Base-by-base conservation (phyloP, 1,140 invertebrate species). In the Bombus pascuorum region DNA sequence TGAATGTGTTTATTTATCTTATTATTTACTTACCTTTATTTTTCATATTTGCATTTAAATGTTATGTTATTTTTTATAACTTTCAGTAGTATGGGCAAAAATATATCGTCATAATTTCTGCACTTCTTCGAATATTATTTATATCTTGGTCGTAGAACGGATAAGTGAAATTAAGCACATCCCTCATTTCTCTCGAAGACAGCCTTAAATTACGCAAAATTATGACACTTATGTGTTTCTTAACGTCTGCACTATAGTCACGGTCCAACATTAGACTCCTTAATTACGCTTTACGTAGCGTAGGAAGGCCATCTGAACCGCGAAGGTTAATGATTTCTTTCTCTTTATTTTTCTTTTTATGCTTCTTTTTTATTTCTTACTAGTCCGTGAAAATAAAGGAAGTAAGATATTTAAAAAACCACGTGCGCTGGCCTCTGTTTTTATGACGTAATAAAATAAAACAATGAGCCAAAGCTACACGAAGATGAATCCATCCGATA, bases 271-370 rank as follows among this genome's bases (percentile, higher is more conserved):
- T 53, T 53, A 53, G 18, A 53, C 47, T 53, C 39, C 72, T 65
- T 83, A 83, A 83, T 75, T 82, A 75, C 59, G 25, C 28, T 57
- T n/a, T 32, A 53, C 47, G 47, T 53, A 53, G 25, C n/a, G 59
- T 59, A 34, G 57, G 81, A 74, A 82, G 81, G 81, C 28, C 72
- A 59, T 75, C 81, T 42, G 47, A 53, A 53, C 47, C 22, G 13
- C 68, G 68, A 59, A 72, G 47, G 68, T 81, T 82, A 66, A 75
- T 57, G 72, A 82, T 65, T 75, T 47, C 72, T 74, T 75, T 66
- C 34, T 42, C 53, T 65, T 25, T 12, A 9, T 34, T 15, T 22
- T 9, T 22, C 2, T 34, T 34, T 32, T 32, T 32, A 53, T 53
- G 47, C 18, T 34, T 22, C 22, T 12, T 37, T 57, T 53, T n/a